phyloP scores from a whole-genome alignment of 2,888 invertebrate species.

The Trichogramma evanescens region DNA sequence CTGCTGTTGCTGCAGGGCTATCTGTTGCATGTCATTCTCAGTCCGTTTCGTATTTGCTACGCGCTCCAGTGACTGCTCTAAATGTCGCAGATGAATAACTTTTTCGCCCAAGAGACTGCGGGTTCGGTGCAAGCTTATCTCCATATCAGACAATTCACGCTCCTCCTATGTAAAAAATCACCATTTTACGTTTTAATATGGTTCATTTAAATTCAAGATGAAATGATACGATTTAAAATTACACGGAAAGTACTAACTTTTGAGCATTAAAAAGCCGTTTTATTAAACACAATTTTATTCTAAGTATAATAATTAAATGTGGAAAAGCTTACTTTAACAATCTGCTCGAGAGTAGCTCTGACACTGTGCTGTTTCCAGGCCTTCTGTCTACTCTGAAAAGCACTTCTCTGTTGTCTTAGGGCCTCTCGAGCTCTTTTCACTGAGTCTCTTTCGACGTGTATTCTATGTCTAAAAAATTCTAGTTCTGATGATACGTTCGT shows the following conservation, averaged over 20 bases:
- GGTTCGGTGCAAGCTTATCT: constrained; percentile 75
- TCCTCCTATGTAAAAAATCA: constrained; percentile 56
- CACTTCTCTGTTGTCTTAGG: constrained; percentile 60
- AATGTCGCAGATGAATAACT: constrained; percentile 69
- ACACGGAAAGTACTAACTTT: background rate
- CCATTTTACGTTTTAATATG: background rate
- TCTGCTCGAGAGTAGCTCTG: constrained; percentile 51
- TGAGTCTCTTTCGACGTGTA: constrained; percentile 72
- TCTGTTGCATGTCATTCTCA: constrained; percentile 31
- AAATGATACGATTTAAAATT: background rate
- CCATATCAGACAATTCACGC: constrained; percentile 75
- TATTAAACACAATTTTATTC: too few species aligned
- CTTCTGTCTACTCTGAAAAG: constrained; percentile 60
- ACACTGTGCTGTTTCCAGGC: constrained; percentile 52
- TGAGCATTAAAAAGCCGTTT: too few species aligned
- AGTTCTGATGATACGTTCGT: constrained; percentile 56
- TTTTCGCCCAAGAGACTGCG: constrained; percentile 74
- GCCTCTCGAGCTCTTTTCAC: constrained; percentile 77
- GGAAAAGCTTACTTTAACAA: constrained; percentile 48
- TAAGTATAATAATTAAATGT: too few species aligned
- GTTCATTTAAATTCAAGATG: background rate
- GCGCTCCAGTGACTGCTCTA: constrained; percentile 69
- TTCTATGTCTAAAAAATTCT: constrained; percentile 77
- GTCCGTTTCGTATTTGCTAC: constrained; percentile 50
- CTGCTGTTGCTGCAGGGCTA: background rate